Evolutionary conservation across 2,888 invertebrate species (phyloP).

Genomic region (Cephus rjabovi): DNA sequence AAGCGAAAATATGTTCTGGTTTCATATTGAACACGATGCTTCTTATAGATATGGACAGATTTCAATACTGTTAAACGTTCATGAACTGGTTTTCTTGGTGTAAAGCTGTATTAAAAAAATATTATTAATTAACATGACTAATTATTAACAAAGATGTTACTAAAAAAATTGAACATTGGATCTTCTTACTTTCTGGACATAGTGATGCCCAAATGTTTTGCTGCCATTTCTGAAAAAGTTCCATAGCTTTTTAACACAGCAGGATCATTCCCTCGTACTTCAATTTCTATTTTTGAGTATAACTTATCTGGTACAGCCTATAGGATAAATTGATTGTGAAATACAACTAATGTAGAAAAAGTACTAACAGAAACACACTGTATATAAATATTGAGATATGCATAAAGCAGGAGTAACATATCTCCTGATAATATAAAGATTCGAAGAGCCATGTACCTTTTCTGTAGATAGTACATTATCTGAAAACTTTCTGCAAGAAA

Average conservation of each 20-base stretch:
- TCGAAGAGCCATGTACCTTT: conserved; percentile 7
- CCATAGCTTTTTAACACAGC: conserved; percentile 91
- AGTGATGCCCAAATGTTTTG: conserved; percentile 83
- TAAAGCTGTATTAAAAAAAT: conserved; percentile 73
- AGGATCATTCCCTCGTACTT: conserved; percentile 88
- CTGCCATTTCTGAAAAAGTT: conserved; percentile 84
- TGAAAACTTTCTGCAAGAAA: neutral
- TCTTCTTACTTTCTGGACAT: conserved; percentile 71
- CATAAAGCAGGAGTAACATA: neutral
- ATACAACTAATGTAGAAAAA: no score
- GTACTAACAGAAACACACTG: neutral
- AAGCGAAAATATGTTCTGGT: conserved; percentile 91
- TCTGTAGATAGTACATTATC: conserved; percentile 11
- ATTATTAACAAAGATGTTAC: conserved; percentile 9
- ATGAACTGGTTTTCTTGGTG: conserved; percentile 78
- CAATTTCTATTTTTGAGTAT: conserved; percentile 85
- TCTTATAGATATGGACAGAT: conserved; percentile 91
- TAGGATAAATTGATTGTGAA: conserved; percentile 6
- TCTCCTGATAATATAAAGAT: neutral
- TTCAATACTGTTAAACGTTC: conserved; percentile 85
- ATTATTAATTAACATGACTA: conserved; percentile 7
- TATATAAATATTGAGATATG: neutral
- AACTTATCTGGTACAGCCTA: conserved; percentile 74
- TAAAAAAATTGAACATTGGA: conserved; percentile 15
- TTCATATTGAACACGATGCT: conserved; percentile 96